Conservation (phyloP, 2,797 vertebrate species). For the Mionectes olivaceus region DNA sequence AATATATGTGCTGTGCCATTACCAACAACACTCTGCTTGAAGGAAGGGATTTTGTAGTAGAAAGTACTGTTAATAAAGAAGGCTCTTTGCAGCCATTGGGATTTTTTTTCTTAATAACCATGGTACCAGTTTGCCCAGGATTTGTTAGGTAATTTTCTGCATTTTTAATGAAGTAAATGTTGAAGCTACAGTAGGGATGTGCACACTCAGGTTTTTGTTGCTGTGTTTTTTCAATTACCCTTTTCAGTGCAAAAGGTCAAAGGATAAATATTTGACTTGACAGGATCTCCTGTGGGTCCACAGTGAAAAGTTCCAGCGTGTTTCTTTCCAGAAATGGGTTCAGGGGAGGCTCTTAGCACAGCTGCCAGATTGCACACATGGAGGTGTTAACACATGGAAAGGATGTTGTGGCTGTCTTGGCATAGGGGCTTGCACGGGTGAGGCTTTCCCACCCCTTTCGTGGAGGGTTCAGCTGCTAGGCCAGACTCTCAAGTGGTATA, state of each 20-base stretch:
- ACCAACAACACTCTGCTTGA: neutral
- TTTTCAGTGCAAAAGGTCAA: neutral
- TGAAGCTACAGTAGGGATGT: neutral
- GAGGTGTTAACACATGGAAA: rapidly evolving
- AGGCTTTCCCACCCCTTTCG: neutral
- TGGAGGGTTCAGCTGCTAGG: neutral
- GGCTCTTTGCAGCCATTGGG: neutral
- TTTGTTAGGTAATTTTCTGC: neutral
- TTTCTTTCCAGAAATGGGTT: neutral
- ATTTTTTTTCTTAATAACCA: neutral
- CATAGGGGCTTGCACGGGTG: neutral
- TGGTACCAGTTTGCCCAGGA: neutral
- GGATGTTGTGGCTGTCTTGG: neutral
- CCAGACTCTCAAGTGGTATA: neutral
- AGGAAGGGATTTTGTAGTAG: neutral
- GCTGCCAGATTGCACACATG: neutral
- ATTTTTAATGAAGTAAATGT: neutral
- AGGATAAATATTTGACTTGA: conserved; percentile 19
- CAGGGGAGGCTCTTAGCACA: neutral
- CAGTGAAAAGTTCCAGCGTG: neutral
- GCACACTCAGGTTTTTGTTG: neutral
- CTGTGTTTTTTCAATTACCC: neutral
- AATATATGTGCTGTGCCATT: neutral
- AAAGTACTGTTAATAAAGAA: conserved; percentile 14
- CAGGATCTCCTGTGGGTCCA: neutral